Base-by-base conservation (phyloP, 2,888 invertebrate species). In the Xestobium rufovillosum region DNA sequence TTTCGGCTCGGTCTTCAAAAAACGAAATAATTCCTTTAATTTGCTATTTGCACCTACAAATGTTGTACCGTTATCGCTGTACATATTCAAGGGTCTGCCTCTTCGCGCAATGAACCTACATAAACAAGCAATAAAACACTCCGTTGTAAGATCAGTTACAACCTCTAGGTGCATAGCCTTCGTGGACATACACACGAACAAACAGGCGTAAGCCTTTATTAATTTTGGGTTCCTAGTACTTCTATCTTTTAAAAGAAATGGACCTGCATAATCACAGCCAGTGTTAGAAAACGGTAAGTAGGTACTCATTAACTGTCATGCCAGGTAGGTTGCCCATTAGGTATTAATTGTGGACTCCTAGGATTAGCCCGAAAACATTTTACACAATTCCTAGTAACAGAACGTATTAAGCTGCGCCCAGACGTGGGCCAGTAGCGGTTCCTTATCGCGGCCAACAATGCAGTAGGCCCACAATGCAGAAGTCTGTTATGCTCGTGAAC, bases 11-110 rank as follows among this genome's bases (percentile, higher is more conserved):
- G 4, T 9, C 26, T 37, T 25, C 8, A 37, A 19, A 33, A 37
- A 14, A n/a, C n/a, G n/a, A n/a, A n/a, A n/a, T n/a, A n/a, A n/a
- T 9, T 26, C 12, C 32, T 26, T 15, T n/a, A 39, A 3, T 31
- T 39, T 31, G 10, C 36, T 16, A 14, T 42, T 43, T 1, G 59
- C 55, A 3, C 55, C 57, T 1, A 56, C 45, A 34, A 59, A 61
- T 32, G 55, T 59, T 1, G 54, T 52, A 2, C 53, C 58, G 25
- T 57, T 56, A 34, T 63, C 61, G 1, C 53, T 56, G 29, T 42
- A 51, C 0, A 62, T 40, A 6, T 50, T 38, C 6, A 32, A 10
- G 1, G 52, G 52, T 14, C 44, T 35, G 2, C 59, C 59, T 33
- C 57, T 33, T 19, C 57, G 17, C 1, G 53, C 39, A 0, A 55